Evolutionary conservation across 2,113 vertebrate species (phyloP).

Genomic region (Phyllopteryx taeniolatus): DNA sequence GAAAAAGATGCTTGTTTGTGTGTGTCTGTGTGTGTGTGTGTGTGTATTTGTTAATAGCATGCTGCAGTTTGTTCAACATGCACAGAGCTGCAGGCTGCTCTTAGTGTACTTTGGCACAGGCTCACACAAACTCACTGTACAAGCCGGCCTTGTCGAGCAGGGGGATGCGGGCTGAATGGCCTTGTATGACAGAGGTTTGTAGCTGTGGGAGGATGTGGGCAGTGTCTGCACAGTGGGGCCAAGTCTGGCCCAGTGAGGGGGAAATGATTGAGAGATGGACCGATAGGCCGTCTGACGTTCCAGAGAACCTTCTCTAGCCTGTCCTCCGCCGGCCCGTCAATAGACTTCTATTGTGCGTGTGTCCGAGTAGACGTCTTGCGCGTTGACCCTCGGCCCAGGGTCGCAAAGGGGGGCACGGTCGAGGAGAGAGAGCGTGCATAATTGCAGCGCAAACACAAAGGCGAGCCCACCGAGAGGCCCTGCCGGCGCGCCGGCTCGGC

Average conservation of each 20-base stretch:
- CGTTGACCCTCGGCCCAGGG: constrained; percentile 59
- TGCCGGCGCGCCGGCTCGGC: constrained; percentile 18
- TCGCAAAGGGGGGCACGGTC: constrained; percentile 42
- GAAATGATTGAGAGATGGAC: constrained; percentile 56
- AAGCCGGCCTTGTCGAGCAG: constrained; percentile 28
- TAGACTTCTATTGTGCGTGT: constrained; percentile 58
- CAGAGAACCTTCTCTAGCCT: constrained; percentile 38
- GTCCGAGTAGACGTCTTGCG: constrained; percentile 45
- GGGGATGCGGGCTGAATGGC: constrained; percentile 40
- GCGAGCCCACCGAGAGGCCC: constrained; percentile 33
- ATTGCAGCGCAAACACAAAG: constrained; percentile 64
- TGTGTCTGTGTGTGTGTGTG: constrained; percentile 2
- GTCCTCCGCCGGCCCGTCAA: constrained; percentile 46
- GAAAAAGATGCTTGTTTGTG: constrained; percentile 9
- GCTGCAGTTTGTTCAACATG: constrained; percentile 9
- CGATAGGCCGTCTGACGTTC: constrained; percentile 50
- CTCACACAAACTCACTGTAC: constrained; percentile 29
- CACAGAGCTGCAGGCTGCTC: constrained; percentile 10
- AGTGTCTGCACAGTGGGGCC: constrained; percentile 30
- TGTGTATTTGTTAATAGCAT: constrained; percentile 1
- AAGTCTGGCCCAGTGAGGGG: constrained; percentile 46
- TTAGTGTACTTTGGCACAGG: constrained; percentile 25
- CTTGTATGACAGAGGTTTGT: constrained; percentile 46
- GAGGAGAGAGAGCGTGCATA: constrained; percentile 55
- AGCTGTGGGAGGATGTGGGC: constrained; percentile 54